Evolutionary conservation across 2,113 vertebrate genomes (phyloP).

Genomic region (Cnemophilus loriae): DNA sequence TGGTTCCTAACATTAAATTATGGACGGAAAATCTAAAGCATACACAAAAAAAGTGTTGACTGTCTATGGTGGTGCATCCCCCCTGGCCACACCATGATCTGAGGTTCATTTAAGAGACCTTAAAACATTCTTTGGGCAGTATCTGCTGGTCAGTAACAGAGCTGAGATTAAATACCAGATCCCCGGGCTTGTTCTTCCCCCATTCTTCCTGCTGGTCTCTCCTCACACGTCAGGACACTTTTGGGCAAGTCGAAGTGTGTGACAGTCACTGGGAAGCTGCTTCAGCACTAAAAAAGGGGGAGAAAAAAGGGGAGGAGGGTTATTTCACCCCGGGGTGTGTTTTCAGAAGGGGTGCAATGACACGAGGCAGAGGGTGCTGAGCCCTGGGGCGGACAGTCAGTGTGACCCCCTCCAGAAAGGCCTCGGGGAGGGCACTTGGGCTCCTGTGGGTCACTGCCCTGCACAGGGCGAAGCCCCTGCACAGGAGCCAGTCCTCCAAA

Average conservation of each 20-base stretch:
- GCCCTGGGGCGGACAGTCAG: accelerated
- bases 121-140: not conserved
- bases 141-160: not conserved
- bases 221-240: not conserved
- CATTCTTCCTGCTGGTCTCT: not conserved
- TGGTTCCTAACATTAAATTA: not conserved
- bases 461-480: too few species aligned
- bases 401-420: accelerated
- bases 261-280: not conserved
- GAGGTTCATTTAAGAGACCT: not conserved
- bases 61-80: not conserved
- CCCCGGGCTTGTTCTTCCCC: not conserved
- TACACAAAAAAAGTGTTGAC: not conserved
- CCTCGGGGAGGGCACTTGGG: not conserved
- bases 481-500: not conserved
- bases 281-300: not conserved
- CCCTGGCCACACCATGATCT: not conserved
- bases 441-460: not conserved
- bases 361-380: not conserved
- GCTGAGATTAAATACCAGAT: not conserved
- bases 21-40: not conserved
- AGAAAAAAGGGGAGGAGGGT: accelerated
- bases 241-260: not conserved
- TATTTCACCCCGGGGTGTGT: not conserved
- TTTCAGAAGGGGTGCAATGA: not conserved